phyloP scores from a whole-genome alignment of 2,113 vertebrate species.

The Halcyon malimbica region DNA sequence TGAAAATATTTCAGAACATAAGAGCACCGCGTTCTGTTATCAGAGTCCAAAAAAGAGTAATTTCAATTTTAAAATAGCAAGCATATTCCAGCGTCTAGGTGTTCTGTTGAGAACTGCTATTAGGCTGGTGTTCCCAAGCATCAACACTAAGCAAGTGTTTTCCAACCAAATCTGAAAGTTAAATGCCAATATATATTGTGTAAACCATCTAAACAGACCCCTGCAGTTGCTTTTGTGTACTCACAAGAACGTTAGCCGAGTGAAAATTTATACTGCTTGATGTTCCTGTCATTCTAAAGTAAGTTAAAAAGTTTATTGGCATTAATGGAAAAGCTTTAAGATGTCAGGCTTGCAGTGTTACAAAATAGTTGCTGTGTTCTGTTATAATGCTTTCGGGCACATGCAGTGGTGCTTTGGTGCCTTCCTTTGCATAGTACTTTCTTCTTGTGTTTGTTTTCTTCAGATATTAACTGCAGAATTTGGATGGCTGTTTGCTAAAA shows the following conservation, averaged over 20 bases:
- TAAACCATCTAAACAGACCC: neutral
- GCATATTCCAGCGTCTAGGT: neutral
- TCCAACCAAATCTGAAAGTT: neutral
- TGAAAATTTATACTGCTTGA: conserved; percentile 39
- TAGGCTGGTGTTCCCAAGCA: neutral
- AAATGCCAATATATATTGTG: neutral
- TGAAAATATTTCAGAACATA: neutral
- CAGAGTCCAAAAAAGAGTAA: neutral
- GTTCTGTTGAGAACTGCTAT: neutral
- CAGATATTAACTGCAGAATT: conserved; percentile 14
- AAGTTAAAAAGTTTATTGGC: conserved; percentile 58
- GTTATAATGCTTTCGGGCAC: neutral
- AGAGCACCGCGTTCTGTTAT: neutral
- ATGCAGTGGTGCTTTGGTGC: neutral
- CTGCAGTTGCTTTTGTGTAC: neutral
- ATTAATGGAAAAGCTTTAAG: neutral
- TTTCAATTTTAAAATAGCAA: neutral
- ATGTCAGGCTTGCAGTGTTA: neutral
- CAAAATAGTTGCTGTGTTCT: neutral
- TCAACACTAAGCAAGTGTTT: neutral
- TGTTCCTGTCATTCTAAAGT: conserved; percentile 23
- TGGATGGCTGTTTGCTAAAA: conserved; percentile 14
- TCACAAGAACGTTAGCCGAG: neutral
- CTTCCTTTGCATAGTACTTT: neutral
- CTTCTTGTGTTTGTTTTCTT: neutral